phyloP scores from a whole-genome alignment of 2,797 vertebrate genomes.

The Meda fulgida region DNA sequence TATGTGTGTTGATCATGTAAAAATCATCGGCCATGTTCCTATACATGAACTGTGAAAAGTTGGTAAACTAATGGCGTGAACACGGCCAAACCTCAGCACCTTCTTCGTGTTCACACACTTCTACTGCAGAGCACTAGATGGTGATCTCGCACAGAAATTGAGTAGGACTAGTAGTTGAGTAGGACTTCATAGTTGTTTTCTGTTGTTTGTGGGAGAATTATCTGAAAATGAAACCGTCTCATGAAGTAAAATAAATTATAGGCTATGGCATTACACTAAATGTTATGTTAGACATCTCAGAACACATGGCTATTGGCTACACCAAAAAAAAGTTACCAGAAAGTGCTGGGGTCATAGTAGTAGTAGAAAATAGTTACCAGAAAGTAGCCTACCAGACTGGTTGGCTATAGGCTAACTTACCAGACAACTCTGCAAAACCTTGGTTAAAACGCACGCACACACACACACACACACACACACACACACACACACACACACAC shows the following conservation, averaged over 20 bases:
- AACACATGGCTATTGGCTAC: background rate
- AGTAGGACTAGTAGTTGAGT: background rate
- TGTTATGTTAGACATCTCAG: background rate
- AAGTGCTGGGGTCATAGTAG: too few species aligned
- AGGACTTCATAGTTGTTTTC: background rate
- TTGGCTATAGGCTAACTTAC: too few species aligned
- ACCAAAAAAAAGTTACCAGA: background rate
- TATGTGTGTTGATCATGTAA: background rate
- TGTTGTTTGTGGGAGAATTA: background rate
- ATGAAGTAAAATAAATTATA: background rate
- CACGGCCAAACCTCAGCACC: background rate
- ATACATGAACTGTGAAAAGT: conserved; percentile 11
- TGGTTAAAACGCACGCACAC: background rate
- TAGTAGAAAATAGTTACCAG: background rate
- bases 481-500: too few species aligned
- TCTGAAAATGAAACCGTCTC: background rate
- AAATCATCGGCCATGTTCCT: background rate
- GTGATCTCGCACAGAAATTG: background rate
- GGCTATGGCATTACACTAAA: background rate
- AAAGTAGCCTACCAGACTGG: background rate
- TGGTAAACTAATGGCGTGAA: background rate
- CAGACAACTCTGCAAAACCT: background rate
- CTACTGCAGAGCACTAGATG: conserved; percentile 15
- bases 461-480: too few species aligned
- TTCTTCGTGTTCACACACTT: background rate